Base-by-base conservation (phyloP, 2,797 vertebrate genomes). In the Pogonophryne albipinna region DNA sequence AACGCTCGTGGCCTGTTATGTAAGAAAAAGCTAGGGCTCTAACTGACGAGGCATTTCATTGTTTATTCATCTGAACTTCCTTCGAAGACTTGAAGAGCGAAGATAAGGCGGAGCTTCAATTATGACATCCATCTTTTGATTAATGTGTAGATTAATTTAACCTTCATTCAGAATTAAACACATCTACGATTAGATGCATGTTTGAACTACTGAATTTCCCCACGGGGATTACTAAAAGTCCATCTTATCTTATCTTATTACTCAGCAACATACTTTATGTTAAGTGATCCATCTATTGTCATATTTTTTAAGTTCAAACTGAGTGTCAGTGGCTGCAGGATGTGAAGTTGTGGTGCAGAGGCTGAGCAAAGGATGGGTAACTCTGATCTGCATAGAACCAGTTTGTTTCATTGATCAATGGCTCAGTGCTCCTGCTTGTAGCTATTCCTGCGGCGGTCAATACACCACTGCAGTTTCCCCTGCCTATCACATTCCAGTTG, bases 361-460 rank as follows among this genome's bases (percentile, higher is more conserved):
- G 70, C 74, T 74, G 66, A 80, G 73, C 74, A 79, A 44, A 77
- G 45, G 71, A 84, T 78, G 62, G 76, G 73, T 66, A 69, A 73
- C 80, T 81, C 53, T 83, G 83, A 89, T 92, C 88, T 64, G 83
- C 85, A 82, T 49, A 56, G 79, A 75, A 90, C 83, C 89, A 82
- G 85, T 83, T 89, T 91, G 87, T 84, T 88, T 78, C 73, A 93
- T 94, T 88, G 93, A 94, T 94, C 87, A 81, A 4, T 82, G 78
- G 83, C 83, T 85, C 78, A 81, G 79, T 66, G 72, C 85, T 75
- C 76, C 82, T 86, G 88, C 84, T 82, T 81, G 86, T 88, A 88
- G 91, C 84, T 90, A 94, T 94, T 94, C 79, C 91, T 92, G 90
- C 85, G 58, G 75, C 82, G 55, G 78, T 95, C 93, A 90, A 95